Evolutionary conservation across 2,797 vertebrate species (phyloP).

Genomic region (Pelobates cultripes): DNA sequence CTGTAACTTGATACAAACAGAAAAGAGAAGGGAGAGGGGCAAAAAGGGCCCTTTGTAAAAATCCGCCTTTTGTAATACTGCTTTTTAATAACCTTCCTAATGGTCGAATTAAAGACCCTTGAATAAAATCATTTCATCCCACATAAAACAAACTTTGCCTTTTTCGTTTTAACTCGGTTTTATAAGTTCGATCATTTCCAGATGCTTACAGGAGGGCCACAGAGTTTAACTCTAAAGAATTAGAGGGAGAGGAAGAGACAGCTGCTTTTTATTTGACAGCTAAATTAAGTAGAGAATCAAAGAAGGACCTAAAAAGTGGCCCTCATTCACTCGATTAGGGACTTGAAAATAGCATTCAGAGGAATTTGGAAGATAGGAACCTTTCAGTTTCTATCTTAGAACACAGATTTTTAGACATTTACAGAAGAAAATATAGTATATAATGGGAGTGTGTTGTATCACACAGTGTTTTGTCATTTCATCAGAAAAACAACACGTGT

Average conservation of each 20-base stretch:
- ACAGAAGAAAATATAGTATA: too few species aligned
- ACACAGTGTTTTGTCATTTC: too few species aligned
- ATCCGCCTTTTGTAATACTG: constrained; percentile 73
- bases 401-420: too few species aligned
- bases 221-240: constrained; percentile 66
- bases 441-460: too few species aligned
- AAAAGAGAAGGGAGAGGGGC: constrained; percentile 42
- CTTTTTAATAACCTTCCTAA: constrained; percentile 84
- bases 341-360: constrained; percentile 5
- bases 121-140: constrained; percentile 81
- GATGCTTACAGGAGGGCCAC: constrained; percentile 81
- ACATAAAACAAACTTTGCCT: constrained; percentile 93
- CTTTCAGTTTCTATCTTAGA: background rate
- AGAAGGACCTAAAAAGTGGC: constrained; percentile 70
- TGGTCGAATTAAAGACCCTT: constrained; percentile 85
- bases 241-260: constrained; percentile 73
- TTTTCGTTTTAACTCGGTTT: constrained; percentile 82
- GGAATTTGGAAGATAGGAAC: constrained; percentile 3
- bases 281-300: constrained; percentile 74
- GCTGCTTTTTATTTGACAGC: constrained; percentile 80
- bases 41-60: constrained; percentile 67
- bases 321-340: constrained; percentile 61
- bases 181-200: constrained; percentile 90
- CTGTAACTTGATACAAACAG: constrained; percentile 67
- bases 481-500: too few species aligned